phyloP scores from a whole-genome alignment of 2,797 vertebrate species.

The Euthynnus affinis region DNA sequence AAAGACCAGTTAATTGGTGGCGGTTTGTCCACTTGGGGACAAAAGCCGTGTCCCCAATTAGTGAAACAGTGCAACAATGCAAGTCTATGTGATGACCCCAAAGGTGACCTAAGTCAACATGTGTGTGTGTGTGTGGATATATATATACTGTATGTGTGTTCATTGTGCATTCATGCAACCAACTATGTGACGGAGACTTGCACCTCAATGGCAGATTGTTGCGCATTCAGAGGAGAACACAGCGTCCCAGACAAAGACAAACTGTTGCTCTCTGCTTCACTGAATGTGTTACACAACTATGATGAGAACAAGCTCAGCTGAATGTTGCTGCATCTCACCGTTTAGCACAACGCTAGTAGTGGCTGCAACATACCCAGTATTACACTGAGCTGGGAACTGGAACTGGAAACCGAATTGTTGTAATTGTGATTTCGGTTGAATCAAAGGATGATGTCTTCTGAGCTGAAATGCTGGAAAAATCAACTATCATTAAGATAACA shows the following conservation, averaged over 20 bases:
- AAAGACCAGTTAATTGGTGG: no score
- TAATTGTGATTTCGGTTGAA: neutral
- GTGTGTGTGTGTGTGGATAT: constrained; percentile 2
- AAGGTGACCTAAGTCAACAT: no score
- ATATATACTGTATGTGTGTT: constrained; percentile 20
- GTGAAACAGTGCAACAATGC: no score
- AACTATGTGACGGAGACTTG: constrained; percentile 54
- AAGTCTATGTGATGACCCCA: no score
- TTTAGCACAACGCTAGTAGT: constrained; percentile 10
- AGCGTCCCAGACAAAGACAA: constrained; percentile 70
- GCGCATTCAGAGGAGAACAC: constrained; percentile 50
- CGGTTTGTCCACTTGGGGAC: no score
- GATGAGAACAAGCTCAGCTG: neutral
- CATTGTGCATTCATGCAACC: constrained; percentile 64
- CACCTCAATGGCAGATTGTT: constrained; percentile 79
- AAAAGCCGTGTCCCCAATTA: no score
- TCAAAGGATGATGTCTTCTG: neutral
- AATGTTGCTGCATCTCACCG: neutral
- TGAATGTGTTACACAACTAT: neutral
- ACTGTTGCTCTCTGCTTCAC: constrained; percentile 53
- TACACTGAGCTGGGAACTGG: neutral
- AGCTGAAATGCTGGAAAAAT: neutral
- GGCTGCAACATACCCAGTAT: neutral
- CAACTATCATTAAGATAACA: no score
- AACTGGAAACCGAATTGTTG: neutral